Base-by-base conservation (phyloP, 2,888 invertebrate genomes). In the Dysmachus trigonus region DNA sequence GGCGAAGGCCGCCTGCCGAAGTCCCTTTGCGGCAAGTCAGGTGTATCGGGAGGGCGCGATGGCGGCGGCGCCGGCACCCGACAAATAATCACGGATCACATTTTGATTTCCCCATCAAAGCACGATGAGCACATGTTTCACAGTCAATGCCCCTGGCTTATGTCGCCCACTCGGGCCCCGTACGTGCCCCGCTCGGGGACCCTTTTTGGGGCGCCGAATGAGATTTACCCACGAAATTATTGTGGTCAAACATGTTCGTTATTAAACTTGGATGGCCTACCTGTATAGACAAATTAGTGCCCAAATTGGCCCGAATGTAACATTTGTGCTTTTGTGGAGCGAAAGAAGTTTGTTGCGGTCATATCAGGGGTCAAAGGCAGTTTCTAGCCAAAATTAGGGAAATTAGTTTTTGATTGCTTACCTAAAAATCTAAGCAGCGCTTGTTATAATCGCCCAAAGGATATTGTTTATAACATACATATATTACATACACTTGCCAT, bases 51-150 rank as follows among this genome's bases (percentile, higher is more conserved):
- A 41, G n/a, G n/a, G n/a, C n/a, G n/a, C n/a, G n/a, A n/a, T n/a
- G n/a, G n/a, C n/a, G n/a, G n/a, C n/a, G n/a, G n/a, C n/a, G n/a
- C n/a, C 38, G 53, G 51, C n/a, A 73, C n/a, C 74, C 51, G 53
- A 72, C 83, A 83, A 83, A 83, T 83, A 72, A 83, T 85, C 74
- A 85, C 85, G 74, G 74, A 85, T 76, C 85, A 85, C 74, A 85
- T 85, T 85, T 85, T 85, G 85, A 85, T 85, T 85, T 85, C 33
- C 73, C 72, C 74, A 74, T 85, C 85, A 85, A 85, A 85, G 51
- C 74, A 47, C 71, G 85, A 85, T 47, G 74, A 85, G 85, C 85
- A 85, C 72, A 85, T 85, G 85, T 47, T 85, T 41, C 72, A 85
- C 74, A 85, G 83, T 38, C 83, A 83, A 22, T 83, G 47, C 27